These are phyloP conservation scores for Drosophila paramelanica DNA, from an alignment of 2,888 invertebrate genomes.

Conservation along the genomic window DNA sequence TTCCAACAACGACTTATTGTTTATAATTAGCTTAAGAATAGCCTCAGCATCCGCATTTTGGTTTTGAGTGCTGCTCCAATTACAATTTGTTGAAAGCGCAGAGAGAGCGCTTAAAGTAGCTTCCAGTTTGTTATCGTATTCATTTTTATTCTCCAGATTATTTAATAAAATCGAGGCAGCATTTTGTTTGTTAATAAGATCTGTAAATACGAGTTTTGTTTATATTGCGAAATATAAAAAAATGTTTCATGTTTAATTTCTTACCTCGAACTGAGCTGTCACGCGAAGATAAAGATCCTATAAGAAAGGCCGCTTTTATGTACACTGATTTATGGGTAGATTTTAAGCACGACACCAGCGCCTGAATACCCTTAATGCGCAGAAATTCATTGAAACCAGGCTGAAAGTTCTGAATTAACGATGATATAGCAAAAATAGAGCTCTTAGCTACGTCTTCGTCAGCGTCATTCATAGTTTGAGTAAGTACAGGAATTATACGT, in stretches of 20 bases:
- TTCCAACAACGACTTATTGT: constrained; percentile 48
- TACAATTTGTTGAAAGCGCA: constrained; percentile 45
- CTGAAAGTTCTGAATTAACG: constrained; percentile 60
- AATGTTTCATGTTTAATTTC: not conserved
- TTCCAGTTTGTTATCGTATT: constrained; percentile 66
- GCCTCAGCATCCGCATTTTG: constrained; percentile 32
- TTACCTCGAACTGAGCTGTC: constrained; percentile 52
- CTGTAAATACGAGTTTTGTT: constrained; percentile 21
- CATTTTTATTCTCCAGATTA: constrained; percentile 47
- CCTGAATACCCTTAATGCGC: constrained; percentile 45
- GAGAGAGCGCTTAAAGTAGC: constrained; percentile 66
- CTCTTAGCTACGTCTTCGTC: constrained; percentile 52
- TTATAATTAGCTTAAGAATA: constrained; percentile 43
- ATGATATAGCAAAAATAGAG: constrained; percentile 68
- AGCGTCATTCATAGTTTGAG: constrained; percentile 51
- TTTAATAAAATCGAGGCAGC: constrained; percentile 42
- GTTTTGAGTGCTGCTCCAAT: constrained; percentile 31
- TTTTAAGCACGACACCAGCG: constrained; percentile 47
- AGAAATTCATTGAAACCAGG: constrained; percentile 61
- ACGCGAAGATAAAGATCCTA: constrained; percentile 48
- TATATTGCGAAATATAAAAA: not conserved
- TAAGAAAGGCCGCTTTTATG: constrained; percentile 68
- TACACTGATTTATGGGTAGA: constrained; percentile 49
- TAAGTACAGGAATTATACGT: constrained; percentile 88
- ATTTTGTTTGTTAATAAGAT: constrained; percentile 55